Base-by-base conservation (phyloP, 2,888 invertebrate species). In the Drosophila incognita region DNA sequence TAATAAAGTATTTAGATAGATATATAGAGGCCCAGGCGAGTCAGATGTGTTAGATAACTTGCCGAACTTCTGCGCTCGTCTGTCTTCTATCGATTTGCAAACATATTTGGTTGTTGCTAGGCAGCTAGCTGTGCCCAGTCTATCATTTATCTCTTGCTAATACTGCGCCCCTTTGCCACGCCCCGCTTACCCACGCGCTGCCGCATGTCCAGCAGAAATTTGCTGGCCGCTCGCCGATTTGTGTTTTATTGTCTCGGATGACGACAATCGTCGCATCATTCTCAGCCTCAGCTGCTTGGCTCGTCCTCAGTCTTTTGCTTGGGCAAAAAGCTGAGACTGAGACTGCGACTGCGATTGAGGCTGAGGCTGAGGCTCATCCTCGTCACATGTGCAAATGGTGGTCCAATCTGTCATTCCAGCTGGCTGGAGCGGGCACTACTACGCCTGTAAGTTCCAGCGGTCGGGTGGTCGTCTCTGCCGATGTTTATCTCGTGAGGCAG, bases 371-470 rank as follows among this genome's bases (percentile, higher is more conserved):
- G 36, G 11, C 63, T 75, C 71, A 62, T 79, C 68, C 61, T 80
- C 80, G 54, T 76, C 80, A 76, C 64, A 81, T 80, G 81, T 80
- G 77, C 79, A 64, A 81, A 74, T 74, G 79, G 81, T 80, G 79
- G 79, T 80, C 81, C 81, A 80, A 80, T 80, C 79, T 81, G 79
- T 80, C 79, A 80, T 79, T 81, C 77, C 77, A 74, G 70, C 56
- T 70, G 77, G 73, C 56, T 80, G 79, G 65, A 72, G 48, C 54
- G 42, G 54, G 57, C 46, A 46, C 24, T 24, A 46, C 46, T 8
- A 46, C 46, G 46, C 48, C 66, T 64, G 48, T 64, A 65, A 75
- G 76, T 72, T 73, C 24, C 46, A 62, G 57, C 67, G 62, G 66
- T 82, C 83, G 78, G 83, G 83, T 82, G 83, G 81, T 83, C 81